Conservation (phyloP, 2,888 invertebrate genomes). For the Catocala nupta region DNA sequence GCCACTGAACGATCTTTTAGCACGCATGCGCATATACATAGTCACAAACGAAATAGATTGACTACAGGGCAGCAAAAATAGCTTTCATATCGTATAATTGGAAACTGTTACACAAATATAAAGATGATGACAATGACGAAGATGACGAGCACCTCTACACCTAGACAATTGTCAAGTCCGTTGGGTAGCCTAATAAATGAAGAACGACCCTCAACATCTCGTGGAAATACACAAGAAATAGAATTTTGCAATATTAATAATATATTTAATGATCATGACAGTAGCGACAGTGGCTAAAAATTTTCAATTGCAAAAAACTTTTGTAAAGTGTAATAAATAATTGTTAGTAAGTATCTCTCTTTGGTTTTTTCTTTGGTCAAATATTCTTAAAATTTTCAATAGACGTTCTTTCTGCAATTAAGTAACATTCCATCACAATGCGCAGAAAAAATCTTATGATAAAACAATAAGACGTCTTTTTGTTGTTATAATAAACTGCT, state of each 20-base stretch:
- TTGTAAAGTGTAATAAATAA: conserved; percentile 16
- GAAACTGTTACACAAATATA: conserved; percentile 18
- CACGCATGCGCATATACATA: conserved; percentile 35
- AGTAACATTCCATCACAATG: too few relatives aligned
- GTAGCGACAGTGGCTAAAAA: conserved; percentile 7
- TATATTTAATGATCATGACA: conserved; percentile 16
- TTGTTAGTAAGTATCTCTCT: conserved; percentile 7
- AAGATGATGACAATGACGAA: conserved; percentile 24
- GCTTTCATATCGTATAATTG: conserved; percentile 18
- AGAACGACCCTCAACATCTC: conserved; percentile 20
- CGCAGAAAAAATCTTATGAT: too few relatives aligned
- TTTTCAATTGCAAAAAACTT: conserved; percentile 2
- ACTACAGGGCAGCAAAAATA: conserved; percentile 21
- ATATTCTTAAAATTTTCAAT: conserved; percentile 9
- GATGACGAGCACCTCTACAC: conserved; percentile 18
- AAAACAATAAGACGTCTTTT: too few relatives aligned
- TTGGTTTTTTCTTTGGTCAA: conserved; percentile 8
- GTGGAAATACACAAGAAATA: conserved; percentile 17
- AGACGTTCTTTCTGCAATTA: conserved; percentile 4
- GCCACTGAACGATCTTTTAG: conserved; percentile 39
- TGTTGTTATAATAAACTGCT: too few relatives aligned
- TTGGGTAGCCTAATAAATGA: conserved; percentile 8
- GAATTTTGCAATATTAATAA: conserved; percentile 20
- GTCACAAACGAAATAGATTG: conserved; percentile 42
- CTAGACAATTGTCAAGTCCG: conserved; percentile 5